phyloP scores from a whole-genome alignment of 1,140 invertebrate genomes.

The Aplysia californica region DNA sequence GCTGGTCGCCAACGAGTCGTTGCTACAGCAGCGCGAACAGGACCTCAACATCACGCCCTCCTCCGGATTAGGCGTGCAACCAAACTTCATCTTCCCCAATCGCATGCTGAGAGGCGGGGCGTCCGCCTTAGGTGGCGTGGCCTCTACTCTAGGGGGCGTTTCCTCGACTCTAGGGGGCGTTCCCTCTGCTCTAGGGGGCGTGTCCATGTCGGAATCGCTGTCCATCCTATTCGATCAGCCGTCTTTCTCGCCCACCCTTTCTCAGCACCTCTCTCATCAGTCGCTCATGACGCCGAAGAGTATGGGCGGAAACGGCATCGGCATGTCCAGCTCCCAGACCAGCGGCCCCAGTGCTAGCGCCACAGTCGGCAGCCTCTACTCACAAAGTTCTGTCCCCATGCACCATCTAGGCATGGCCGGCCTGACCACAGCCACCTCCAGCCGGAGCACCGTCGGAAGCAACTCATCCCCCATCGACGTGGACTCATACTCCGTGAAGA shows the following conservation, averaged over 20 bases:
- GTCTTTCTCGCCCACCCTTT: background rate
- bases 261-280: background rate
- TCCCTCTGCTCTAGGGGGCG: too few species aligned
- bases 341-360: too few species aligned
- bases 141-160: background rate
- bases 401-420: too few species aligned
- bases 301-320: too few species aligned
- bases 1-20: background rate
- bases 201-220: background rate
- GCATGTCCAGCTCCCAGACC: too few species aligned
- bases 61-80: background rate
- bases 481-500: background rate
- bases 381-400: too few species aligned
- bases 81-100: background rate
- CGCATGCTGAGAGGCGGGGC: background rate
- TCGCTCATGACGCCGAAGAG: too few species aligned
- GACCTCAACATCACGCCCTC: background rate
- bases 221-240: background rate
- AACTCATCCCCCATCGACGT: background rate
- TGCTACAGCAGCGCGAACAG: background rate
- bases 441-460: background rate
- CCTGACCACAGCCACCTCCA: too few species aligned
- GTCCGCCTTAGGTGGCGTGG: background rate
- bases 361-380: too few species aligned
- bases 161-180: background rate